Conservation (phyloP, 1,140 invertebrate genomes). For the Lucilia sericata region DNA sequence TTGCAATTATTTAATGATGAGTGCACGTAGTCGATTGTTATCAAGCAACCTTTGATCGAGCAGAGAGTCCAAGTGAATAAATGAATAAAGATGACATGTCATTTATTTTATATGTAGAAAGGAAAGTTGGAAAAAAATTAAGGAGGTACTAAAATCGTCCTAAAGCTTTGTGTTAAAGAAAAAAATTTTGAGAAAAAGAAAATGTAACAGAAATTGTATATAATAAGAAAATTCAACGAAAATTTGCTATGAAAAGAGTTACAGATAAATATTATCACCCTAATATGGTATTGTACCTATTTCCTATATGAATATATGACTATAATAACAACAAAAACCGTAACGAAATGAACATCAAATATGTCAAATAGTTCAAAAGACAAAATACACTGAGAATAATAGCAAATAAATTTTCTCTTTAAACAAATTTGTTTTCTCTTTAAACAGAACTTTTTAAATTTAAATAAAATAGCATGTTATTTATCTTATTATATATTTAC, state of each 20-base stretch:
- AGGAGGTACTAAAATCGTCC: no score
- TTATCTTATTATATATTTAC: no score
- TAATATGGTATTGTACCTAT: not conserved
- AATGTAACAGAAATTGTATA: no score
- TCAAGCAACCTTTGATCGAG: conserved; percentile 1
- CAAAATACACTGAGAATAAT: not conserved
- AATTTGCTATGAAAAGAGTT: no score
- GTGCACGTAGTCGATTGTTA: conserved; percentile 3
- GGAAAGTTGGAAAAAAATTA: no score
- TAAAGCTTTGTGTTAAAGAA: no score
- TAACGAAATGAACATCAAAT: not conserved
- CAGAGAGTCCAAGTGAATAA: not conserved
- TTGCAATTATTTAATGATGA: not conserved
- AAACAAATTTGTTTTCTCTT: no score
- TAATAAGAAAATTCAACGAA: no score
- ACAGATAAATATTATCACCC: not conserved
- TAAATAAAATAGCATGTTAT: no score
- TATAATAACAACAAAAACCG: not conserved
- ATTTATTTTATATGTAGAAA: not conserved
- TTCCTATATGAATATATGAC: not conserved
- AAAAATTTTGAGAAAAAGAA: no score
- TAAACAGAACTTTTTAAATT: no score
- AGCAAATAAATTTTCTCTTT: no score
- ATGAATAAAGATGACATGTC: not conserved
- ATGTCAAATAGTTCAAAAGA: conserved; percentile 19